Evolutionary conservation across 2,888 invertebrate genomes (phyloP).

Genomic region (Ferrisia virgata): DNA sequence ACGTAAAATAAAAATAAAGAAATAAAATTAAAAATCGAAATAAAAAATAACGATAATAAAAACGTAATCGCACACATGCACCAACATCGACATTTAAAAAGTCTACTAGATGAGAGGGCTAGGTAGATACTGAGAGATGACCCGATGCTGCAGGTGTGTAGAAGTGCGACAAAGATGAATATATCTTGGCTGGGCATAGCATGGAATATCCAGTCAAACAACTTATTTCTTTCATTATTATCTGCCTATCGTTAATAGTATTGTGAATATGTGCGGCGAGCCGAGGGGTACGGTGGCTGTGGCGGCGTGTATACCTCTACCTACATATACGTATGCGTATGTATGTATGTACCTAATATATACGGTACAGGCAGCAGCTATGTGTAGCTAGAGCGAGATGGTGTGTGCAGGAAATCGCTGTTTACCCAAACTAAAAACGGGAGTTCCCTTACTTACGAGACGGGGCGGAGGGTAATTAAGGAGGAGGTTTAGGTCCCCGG

Average conservation of each 20-base stretch:
- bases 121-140: constrained; percentile 44
- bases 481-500: constrained; percentile 34
- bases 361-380: background rate
- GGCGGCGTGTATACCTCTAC: background rate
- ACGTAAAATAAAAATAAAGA: background rate
- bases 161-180: constrained; percentile 42
- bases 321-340: background rate
- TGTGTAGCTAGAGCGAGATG: background rate
- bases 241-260: constrained; percentile 43
- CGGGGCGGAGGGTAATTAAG: constrained; percentile 39
- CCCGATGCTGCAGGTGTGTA: constrained; percentile 45
- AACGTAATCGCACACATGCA: constrained; percentile 38
- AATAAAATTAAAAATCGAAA: background rate
- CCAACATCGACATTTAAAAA: constrained; percentile 37
- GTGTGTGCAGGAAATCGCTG: constrained; percentile 42
- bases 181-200: background rate
- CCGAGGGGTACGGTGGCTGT: background rate
- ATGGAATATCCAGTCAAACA: constrained; percentile 41
- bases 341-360: constrained; percentile 3
- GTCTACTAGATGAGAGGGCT: constrained; percentile 43
- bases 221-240: constrained; percentile 44
- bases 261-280: constrained; percentile 34
- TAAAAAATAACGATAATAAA: background rate
- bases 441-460: background rate
- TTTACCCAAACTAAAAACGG: constrained; percentile 41